Percentiles rank a stretch among this genome's conserved stretches.
Conservation (phyloP, 2,113 vertebrate species). For the Ochotona curzoniae region DNA sequence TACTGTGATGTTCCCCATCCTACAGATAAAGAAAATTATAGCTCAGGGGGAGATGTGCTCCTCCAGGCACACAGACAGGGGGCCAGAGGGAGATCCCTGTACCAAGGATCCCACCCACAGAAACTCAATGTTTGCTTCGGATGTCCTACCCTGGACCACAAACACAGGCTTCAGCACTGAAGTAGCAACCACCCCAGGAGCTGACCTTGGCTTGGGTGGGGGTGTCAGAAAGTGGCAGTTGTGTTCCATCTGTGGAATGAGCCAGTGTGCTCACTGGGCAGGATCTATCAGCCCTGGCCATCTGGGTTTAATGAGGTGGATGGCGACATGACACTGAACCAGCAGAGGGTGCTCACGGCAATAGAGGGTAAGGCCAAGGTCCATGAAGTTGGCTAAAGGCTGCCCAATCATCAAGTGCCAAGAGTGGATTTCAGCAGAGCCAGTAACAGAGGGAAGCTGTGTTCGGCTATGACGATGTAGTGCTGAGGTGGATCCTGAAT, state of each 20-base stretch:
- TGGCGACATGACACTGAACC: neutral
- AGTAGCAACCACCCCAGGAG: neutral
- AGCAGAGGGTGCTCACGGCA: constrained; percentile 41
- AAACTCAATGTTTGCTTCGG: neutral
- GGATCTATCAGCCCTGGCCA: neutral
- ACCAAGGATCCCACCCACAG: neutral
- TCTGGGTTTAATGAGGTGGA: neutral
- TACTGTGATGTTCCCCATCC: neutral
- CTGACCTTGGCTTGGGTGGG: neutral
- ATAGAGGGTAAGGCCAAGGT: neutral
- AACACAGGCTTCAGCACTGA: neutral
- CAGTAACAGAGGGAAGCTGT: neutral
- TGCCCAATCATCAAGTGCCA: neutral
- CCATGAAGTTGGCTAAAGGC: neutral
- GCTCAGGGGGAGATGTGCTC: neutral
- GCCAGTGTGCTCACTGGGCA: neutral
- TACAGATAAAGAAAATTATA: neutral
- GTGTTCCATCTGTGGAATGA: neutral
- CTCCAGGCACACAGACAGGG: neutral
- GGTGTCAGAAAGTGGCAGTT: neutral
- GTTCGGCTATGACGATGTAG: neutral
- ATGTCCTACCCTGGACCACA: neutral
- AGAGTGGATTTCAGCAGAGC: too few species aligned
- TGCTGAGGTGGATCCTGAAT: neutral
- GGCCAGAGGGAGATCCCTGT: neutral